Evolutionary conservation across 2,797 vertebrate genomes (phyloP).

Genomic region (Argentina silus): DNA sequence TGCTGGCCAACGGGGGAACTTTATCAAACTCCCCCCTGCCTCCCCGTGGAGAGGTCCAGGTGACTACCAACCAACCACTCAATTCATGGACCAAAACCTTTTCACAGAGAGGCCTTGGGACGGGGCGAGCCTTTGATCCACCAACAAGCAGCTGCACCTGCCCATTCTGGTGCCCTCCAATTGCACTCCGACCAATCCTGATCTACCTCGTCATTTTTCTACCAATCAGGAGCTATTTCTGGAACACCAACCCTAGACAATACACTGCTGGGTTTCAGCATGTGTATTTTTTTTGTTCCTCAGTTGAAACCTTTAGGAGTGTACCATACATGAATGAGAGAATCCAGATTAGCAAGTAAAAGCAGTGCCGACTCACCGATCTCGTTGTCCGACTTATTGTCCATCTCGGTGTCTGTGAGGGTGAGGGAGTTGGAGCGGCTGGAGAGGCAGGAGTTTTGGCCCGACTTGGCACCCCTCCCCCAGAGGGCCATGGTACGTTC

Average conservation of each 20-base stretch:
- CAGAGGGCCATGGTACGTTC: slow-evolving; percentile 95
- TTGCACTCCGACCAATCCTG: slow-evolving; percentile 37
- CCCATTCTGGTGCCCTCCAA: slow-evolving; percentile 10
- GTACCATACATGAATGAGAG: not conserved
- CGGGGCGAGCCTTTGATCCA: slow-evolving; percentile 66
- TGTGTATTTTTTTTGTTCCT: slow-evolving; percentile 14
- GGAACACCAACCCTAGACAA: slow-evolving; percentile 45
- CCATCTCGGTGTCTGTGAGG: slow-evolving; percentile 96
- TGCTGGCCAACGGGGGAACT: slow-evolving; percentile 76
- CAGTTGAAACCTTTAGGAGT: slow-evolving; percentile 32
- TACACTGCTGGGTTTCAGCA: slow-evolving; percentile 45
- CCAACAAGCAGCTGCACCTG: slow-evolving; percentile 62
- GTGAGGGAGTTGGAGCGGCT: slow-evolving; percentile 98
- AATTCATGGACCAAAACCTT: slow-evolving; percentile 62
- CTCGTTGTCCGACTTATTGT: slow-evolving; percentile 97
- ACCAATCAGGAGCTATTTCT: slow-evolving; percentile 55
- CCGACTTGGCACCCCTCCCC: slow-evolving; percentile 92
- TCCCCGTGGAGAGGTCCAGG: slow-evolving; percentile 74
- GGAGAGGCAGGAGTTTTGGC: slow-evolving; percentile 92
- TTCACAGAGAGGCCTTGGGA: slow-evolving; percentile 53
- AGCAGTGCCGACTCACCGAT: slow-evolving; percentile 85
- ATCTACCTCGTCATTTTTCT: slow-evolving; percentile 16
- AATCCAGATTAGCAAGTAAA: slow-evolving; percentile 12
- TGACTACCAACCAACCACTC: slow-evolving; percentile 72
- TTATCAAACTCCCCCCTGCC: slow-evolving; percentile 72